phyloP scores from a whole-genome alignment of 2,113 vertebrate species.

The Charadrius vociferus region DNA sequence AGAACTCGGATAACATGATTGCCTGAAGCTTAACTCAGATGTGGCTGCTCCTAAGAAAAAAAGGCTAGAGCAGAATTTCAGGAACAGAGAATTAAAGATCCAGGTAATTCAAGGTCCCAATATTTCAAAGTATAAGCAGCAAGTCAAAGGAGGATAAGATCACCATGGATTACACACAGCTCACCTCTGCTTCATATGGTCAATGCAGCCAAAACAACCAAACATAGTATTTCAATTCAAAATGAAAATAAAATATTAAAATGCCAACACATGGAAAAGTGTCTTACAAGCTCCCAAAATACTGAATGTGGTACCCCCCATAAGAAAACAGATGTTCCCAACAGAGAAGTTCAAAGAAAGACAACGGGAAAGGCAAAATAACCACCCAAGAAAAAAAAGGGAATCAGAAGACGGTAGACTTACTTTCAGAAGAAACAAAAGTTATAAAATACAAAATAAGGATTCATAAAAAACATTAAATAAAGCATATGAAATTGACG shows the following conservation, averaged over 20 bases:
- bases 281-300: neutral
- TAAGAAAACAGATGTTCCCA: neutral
- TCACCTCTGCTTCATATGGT: neutral
- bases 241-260: neutral
- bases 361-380: neutral
- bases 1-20: neutral
- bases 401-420: neutral
- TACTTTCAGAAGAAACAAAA: neutral
- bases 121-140: neutral
- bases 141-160: neutral
- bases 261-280: neutral
- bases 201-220: neutral
- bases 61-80: neutral
- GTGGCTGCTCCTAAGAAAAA: neutral
- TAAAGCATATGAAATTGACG: neutral
- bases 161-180: neutral
- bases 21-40: neutral
- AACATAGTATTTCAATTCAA: neutral
- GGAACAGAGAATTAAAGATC: neutral
- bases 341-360: neutral
- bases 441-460: neutral
- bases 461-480: neutral
- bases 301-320: neutral
- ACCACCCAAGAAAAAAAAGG: neutral
- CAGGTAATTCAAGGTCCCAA: neutral